Conservation (phyloP, 2,113 vertebrate genomes). For the Pandion haliaetus region DNA sequence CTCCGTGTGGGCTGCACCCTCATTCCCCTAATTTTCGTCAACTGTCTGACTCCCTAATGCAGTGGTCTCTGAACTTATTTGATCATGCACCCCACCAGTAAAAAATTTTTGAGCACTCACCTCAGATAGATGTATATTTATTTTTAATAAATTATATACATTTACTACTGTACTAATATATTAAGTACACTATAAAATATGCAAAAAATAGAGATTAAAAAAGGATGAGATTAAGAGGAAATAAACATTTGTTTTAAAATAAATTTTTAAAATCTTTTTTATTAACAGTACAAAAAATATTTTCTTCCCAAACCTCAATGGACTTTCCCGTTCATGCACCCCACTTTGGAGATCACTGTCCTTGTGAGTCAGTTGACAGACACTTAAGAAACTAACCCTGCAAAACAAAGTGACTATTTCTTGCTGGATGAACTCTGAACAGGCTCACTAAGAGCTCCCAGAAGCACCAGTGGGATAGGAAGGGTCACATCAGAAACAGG, state of each 20-base stretch:
- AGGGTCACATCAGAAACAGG: background rate
- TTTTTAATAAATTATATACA: background rate
- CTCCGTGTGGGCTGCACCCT: fast-evolving
- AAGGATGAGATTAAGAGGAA: background rate
- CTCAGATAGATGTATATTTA: too few relatives aligned
- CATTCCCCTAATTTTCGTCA: background rate
- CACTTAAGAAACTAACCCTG: background rate
- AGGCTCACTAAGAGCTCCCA: background rate
- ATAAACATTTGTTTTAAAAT: background rate
- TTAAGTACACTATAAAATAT: background rate
- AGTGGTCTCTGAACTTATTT: background rate
- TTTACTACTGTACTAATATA: background rate
- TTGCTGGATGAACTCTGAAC: background rate
- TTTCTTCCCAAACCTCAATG: background rate
- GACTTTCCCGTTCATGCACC: background rate
- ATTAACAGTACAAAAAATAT: background rate
- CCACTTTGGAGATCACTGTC: background rate
- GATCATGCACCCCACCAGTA: fast-evolving
- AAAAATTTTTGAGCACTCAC: background rate
- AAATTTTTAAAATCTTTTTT: background rate
- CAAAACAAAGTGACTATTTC: background rate
- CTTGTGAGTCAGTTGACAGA: background rate
- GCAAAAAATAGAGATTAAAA: background rate
- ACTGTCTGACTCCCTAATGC: background rate
- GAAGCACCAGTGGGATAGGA: background rate